Percentiles rank a stretch among this genome's conserved stretches.
Evolutionary conservation across 2,888 invertebrate genomes (phyloP).

Genomic region (Pollenia labialis): DNA sequence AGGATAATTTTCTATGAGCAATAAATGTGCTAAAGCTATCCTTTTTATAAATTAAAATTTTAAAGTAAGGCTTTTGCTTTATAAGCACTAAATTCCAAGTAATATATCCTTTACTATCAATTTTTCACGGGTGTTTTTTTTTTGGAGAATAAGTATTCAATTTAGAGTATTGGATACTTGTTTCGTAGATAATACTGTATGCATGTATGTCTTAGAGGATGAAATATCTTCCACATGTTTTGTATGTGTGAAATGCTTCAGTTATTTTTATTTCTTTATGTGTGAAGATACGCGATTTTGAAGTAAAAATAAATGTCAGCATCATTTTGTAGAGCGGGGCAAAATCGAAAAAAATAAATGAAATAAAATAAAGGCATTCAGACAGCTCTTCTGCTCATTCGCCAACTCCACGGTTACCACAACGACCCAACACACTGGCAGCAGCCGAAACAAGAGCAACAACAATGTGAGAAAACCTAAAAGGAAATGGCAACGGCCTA

Average conservation of each 20-base stretch:
- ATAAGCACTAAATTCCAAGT: too few species aligned
- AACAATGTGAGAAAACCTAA: conserved; percentile 1
- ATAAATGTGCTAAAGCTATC: too few species aligned
- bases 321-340: conserved; percentile 10
- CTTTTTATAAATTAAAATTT: too few species aligned
- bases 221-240: background rate
- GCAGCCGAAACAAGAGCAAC: background rate
- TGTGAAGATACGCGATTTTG: conserved; percentile 34
- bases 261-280: conserved; percentile 32
- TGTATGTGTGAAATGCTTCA: background rate
- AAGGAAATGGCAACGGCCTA: background rate
- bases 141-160: background rate
- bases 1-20: too few species aligned
- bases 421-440: background rate
- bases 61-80: too few species aligned
- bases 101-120: background rate
- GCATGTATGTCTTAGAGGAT: background rate
- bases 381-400: background rate
- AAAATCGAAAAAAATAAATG: background rate
- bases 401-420: background rate
- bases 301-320: conserved; percentile 34
- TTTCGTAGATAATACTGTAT: conserved; percentile 1
- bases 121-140: background rate
- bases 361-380: background rate
- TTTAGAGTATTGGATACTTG: background rate